These are phyloP conservation scores for Monarcha castaneiventris DNA, from an alignment of 2,113 vertebrate species.

Conservation along the genomic window DNA sequence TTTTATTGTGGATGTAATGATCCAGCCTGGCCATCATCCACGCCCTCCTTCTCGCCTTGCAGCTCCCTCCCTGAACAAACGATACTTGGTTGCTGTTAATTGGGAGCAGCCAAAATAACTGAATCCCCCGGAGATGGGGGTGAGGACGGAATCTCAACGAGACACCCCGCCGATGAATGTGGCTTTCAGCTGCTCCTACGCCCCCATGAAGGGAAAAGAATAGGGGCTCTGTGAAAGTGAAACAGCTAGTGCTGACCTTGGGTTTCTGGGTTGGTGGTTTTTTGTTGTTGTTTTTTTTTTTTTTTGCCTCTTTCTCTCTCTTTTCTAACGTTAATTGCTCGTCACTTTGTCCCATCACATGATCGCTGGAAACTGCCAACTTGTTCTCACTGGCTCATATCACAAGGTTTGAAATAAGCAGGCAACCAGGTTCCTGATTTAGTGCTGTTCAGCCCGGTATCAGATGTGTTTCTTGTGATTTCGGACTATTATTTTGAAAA, in stretches of 20 bases:
- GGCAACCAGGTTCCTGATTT: background rate
- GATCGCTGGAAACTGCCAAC: constrained; percentile 28
- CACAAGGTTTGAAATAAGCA: constrained; percentile 20
- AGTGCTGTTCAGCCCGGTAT: background rate
- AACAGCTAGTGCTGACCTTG: constrained; percentile 68
- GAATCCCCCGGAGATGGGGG: constrained; percentile 32
- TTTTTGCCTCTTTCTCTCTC: background rate
- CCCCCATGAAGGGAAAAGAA: constrained; percentile 36
- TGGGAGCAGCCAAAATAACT: constrained; percentile 52
- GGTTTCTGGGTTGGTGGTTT: constrained; percentile 39
- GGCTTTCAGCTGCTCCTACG: constrained; percentile 58
- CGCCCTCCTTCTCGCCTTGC: constrained; percentile 2
- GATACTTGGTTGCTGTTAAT: constrained; percentile 38
- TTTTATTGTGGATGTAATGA: constrained; percentile 18
- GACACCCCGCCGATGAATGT: constrained; percentile 50
- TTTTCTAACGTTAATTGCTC: constrained; percentile 59
- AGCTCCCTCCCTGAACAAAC: constrained; percentile 34
- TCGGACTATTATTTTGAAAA: background rate
- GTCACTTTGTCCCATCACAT: constrained; percentile 41
- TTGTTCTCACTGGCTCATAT: background rate
- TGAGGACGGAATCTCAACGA: constrained; percentile 41
- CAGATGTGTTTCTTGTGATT: constrained; percentile 9
- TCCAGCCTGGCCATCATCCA: constrained; percentile 34
- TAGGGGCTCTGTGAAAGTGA: constrained; percentile 51
- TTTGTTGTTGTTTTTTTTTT: background rate